Conservation (phyloP, 2,797 vertebrate species). For the Manis crassicaudata region DNA sequence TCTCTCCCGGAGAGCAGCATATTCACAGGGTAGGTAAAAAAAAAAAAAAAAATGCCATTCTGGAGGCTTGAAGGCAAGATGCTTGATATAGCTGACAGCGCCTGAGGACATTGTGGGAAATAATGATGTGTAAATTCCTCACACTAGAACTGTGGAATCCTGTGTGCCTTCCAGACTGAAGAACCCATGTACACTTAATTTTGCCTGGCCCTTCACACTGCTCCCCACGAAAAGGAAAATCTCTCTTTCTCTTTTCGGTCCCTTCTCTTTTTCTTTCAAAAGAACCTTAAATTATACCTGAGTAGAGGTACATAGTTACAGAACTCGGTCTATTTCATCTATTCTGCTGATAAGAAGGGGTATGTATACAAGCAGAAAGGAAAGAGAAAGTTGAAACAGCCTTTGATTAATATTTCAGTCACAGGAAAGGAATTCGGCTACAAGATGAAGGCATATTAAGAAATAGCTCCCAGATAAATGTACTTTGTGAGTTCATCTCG, state of each 20-base stretch:
- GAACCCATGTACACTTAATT: not conserved
- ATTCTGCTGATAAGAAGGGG: constrained; percentile 42
- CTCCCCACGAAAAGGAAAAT: not conserved
- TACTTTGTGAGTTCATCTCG: constrained; percentile 73
- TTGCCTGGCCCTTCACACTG: not conserved
- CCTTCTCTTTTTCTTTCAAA: constrained; percentile 65
- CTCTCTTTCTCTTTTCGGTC: constrained; percentile 11
- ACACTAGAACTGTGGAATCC: constrained; percentile 51
- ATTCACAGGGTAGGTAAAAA: not conserved
- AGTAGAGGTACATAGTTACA: constrained; percentile 49
- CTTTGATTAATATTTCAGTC: constrained; percentile 75
- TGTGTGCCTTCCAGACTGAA: not conserved
- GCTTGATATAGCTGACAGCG: constrained; percentile 22
- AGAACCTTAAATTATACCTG: constrained; percentile 54
- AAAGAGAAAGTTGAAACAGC: not conserved
- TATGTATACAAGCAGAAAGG: not conserved
- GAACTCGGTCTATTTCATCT: constrained; percentile 62
- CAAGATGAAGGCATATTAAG: constrained; percentile 53
- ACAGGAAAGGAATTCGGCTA: constrained; percentile 34
- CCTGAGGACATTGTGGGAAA: constrained; percentile 60
- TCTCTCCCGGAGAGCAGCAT: not conserved
- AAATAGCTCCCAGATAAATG: constrained; percentile 75
- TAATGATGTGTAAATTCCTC: constrained; percentile 52
- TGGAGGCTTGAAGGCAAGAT: constrained; percentile 44
- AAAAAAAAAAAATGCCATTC: not conserved